phyloP scores from a whole-genome alignment of 2,888 invertebrate genomes.

The Standfussiana lucernea region DNA sequence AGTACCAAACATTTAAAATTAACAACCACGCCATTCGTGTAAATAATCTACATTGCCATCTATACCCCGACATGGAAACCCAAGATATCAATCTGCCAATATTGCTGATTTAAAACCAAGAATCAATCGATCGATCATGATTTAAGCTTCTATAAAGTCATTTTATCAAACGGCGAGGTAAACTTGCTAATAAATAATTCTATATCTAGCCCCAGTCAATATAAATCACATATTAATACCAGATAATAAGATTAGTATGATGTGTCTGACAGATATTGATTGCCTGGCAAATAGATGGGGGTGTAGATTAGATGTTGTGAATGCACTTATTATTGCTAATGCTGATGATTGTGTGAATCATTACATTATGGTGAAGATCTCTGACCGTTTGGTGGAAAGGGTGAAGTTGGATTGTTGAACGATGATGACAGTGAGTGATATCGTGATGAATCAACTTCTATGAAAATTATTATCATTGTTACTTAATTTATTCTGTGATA shows the following conservation, averaged over 20 bases:
- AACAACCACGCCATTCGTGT: slow-evolving; percentile 24
- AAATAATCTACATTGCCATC: slow-evolving; percentile 50
- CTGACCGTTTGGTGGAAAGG: slow-evolving; percentile 27
- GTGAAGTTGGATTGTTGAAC: slow-evolving; percentile 9
- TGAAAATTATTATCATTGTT: background rate
- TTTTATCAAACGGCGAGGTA: slow-evolving; percentile 65
- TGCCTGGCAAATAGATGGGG: slow-evolving; percentile 61
- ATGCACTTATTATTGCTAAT: slow-evolving; percentile 56
- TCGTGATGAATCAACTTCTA: background rate
- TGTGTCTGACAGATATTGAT: slow-evolving; percentile 81
- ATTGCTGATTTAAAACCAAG: slow-evolving; percentile 62
- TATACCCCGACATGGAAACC: slow-evolving; percentile 53
- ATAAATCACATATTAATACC: slow-evolving; percentile 83
- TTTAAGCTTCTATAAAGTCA: slow-evolving; percentile 70
- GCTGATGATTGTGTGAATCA: slow-evolving; percentile 43
- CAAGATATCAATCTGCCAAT: slow-evolving; percentile 57
- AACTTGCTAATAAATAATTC: slow-evolving; percentile 71
- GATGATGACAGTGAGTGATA: background rate
- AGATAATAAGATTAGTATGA: slow-evolving; percentile 78
- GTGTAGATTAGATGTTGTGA: slow-evolving; percentile 65
- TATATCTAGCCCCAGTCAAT: slow-evolving; percentile 73
- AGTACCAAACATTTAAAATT: slow-evolving; percentile 17
- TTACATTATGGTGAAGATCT: slow-evolving; percentile 30
- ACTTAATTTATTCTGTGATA: background rate
- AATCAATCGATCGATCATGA: slow-evolving; percentile 70